Evolutionary conservation across 2,113 vertebrate genomes (phyloP).

Genomic region (Psammodynastes pulverulentus): DNA sequence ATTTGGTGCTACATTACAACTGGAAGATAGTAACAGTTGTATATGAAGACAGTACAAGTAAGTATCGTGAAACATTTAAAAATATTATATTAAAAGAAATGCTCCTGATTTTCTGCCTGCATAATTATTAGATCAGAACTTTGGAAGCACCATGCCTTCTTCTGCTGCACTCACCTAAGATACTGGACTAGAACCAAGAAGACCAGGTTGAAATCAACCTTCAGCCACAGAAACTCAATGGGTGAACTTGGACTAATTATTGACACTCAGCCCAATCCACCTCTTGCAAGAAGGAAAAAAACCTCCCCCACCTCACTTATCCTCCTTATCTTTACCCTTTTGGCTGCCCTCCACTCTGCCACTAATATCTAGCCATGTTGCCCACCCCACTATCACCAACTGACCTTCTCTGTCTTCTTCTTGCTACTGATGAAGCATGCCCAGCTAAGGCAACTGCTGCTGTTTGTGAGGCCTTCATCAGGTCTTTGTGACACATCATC

Average conservation of each 20-base stretch:
- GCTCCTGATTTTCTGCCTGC: neutral
- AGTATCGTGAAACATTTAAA: neutral
- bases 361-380: neutral
- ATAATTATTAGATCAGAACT: neutral
- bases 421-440: neutral
- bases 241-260: neutral
- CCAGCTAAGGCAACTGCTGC: neutral
- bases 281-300: neutral
- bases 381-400: neutral
- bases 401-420: neutral
- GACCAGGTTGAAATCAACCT: neutral
- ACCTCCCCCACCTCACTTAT: neutral
- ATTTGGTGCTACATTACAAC: slow-evolving; percentile 91
- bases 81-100: neutral
- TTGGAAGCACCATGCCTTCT: neutral
- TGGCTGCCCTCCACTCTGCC: neutral
- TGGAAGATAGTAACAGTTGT: slow-evolving; percentile 95
- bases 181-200: neutral
- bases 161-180: neutral
- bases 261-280: neutral
- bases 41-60: slow-evolving; percentile 96
- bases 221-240: neutral
- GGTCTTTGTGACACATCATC: neutral
- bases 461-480: neutral
- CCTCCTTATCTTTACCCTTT: neutral